phyloP scores from a whole-genome alignment of 2,888 invertebrate species.

The Alcis repandata region DNA sequence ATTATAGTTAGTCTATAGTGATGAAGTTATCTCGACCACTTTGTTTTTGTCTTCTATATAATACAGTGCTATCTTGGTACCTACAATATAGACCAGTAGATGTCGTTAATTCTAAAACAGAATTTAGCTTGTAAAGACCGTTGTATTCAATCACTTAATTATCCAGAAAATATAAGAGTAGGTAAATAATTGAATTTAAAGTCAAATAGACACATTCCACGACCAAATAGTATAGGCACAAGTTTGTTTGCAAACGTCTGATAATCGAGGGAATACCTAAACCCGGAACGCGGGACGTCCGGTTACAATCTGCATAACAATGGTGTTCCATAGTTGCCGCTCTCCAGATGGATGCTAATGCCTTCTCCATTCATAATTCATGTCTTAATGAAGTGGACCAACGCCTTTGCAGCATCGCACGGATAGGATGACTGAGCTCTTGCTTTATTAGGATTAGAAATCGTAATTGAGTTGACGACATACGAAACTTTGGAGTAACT shows the following conservation, averaged over 20 bases:
- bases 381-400: constrained; percentile 79
- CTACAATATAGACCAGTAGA: no score
- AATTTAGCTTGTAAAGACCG: no score
- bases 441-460: not conserved
- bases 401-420: constrained; percentile 43
- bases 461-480: no score
- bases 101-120: no score
- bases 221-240: not conserved
- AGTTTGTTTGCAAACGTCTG: constrained; percentile 72
- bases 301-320: constrained; percentile 85
- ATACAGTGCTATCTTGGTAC: no score
- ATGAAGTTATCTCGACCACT: no score
- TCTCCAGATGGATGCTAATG: constrained; percentile 82
- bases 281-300: constrained; percentile 69
- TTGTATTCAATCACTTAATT: no score
- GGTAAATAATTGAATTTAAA: no score
- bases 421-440: not conserved
- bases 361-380: constrained; percentile 82
- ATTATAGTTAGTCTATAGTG: no score
- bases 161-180: not conserved
- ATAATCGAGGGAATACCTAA: constrained; percentile 64
- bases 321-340: constrained; percentile 72
- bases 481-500: no score
- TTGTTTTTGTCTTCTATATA: no score
- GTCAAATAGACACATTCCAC: not conserved